Base-by-base conservation (phyloP, 2,888 invertebrate genomes). In the Yponomeuta plumbellus region DNA sequence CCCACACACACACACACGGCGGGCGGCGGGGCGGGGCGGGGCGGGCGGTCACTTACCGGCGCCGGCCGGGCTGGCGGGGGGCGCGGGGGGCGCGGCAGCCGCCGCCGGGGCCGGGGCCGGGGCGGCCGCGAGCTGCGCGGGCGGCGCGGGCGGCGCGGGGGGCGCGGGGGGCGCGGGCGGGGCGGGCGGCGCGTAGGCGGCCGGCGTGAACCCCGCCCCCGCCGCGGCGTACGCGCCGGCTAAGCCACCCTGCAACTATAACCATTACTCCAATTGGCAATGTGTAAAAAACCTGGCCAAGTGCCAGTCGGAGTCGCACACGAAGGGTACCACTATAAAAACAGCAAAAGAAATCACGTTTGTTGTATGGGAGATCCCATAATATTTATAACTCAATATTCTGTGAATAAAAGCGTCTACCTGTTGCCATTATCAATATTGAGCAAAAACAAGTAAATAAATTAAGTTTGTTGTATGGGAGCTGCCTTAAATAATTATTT, bases 21-120 rank as follows among this genome's bases (percentile, higher is more conserved):
- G 57, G 65, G 57, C 44, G 17, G 39, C n/a, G 61, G 34, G 23
- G 34, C 22, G 57, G 56, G 57, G 58, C 57, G 62, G 56, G n/a
- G 11, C 11, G 56, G n/a, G n/a, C 17, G 17, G 52, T 13, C 44
- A 52, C 44, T 52, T 17, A 52, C 44, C 44, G 64, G 21, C 11
- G 61, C 34, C 34, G 61, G 44, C 63, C 44, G 69, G 67, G 70
- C 66, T 68, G 66, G 61, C 65, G 67, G 69, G 68, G 67, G 69
- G 26, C 66, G 66, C 66, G 62, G 68, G 67, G 70, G 68, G 68
- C 68, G 67, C 57, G 68, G 59, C 66, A 63, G 67, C 66, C 71
- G 74, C 75, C 74, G 58, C 65, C 67, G 62, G 65, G 61, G 64
- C 66, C 44, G 66, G 61, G 2, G 34, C 34, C 65, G 68, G 63